These are phyloP conservation scores for Ernsta delagoae DNA, from an alignment of 2,888 invertebrate species.

Conservation along the genomic window DNA sequence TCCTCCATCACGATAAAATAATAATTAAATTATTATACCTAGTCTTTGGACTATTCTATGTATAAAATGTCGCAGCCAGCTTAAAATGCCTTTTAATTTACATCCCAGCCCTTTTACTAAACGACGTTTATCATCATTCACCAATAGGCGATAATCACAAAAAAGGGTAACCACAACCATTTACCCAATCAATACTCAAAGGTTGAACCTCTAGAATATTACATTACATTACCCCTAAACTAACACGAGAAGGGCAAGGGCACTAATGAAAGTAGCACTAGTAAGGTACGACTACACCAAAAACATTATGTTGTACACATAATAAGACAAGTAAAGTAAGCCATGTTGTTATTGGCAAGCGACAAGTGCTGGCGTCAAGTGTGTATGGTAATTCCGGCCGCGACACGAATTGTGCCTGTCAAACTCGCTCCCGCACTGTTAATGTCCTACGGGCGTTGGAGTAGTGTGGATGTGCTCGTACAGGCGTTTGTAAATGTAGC, in stretches of 20 bases:
- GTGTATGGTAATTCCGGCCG: slow-evolving; percentile 74
- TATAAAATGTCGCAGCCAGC: too few species aligned
- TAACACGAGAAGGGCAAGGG: too few species aligned
- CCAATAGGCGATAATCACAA: too few species aligned
- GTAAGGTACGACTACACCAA: not conserved
- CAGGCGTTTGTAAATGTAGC: not conserved
- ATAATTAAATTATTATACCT: too few species aligned
- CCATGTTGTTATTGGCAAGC: slow-evolving; percentile 51
- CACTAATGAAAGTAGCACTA: not conserved
- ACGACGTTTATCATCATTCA: too few species aligned
- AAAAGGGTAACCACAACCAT: too few species aligned
- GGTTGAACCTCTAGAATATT: too few species aligned
- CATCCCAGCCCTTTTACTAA: too few species aligned
- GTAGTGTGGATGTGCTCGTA: slow-evolving; percentile 53
- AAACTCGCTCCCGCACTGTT: slow-evolving; percentile 64
- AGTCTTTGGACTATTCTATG: too few species aligned
- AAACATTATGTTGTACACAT: not conserved
- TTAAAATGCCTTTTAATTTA: too few species aligned
- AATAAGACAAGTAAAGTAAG: slow-evolving; percentile 9
- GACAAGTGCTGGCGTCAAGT: slow-evolving; percentile 68
- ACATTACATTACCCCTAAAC: too few species aligned
- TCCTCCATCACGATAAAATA: not conserved
- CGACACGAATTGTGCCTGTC: slow-evolving; percentile 72
- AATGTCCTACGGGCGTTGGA: slow-evolving; percentile 55
- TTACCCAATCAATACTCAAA: too few species aligned